These are phyloP conservation scores for Hyposoter dolosus DNA, from an alignment of 2,888 invertebrate species.

Conservation along the genomic window DNA sequence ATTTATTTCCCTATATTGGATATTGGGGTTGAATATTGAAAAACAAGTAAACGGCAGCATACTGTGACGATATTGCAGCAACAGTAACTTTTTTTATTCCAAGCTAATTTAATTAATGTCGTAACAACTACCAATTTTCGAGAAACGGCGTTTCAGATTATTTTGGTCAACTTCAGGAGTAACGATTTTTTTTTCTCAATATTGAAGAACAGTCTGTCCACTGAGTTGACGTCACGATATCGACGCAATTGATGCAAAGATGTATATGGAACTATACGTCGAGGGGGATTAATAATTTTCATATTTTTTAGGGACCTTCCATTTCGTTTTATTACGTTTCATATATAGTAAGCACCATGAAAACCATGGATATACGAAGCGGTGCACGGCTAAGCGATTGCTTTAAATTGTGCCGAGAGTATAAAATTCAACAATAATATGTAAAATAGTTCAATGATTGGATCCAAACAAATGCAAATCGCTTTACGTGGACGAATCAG, in stretches of 20 bases:
- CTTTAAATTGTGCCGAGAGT: not conserved
- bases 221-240: not conserved
- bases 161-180: not conserved
- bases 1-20: slow-evolving; percentile 16
- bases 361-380: no score
- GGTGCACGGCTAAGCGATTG: not conserved
- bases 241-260: not conserved
- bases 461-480: not conserved
- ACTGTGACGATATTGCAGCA: not conserved
- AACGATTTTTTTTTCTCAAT: not conserved
- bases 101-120: not conserved
- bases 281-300: no score
- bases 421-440: not conserved
- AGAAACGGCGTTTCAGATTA: not conserved
- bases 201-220: not conserved
- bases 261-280: no score
- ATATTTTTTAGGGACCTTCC: no score
- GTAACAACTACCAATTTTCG: not conserved
- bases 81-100: not conserved
- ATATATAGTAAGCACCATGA: no score
- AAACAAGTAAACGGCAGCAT: not conserved
- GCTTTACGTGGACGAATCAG: not conserved
- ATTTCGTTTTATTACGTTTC: no score
- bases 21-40: slow-evolving; percentile 21
- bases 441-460: not conserved